These are phyloP conservation scores for Chelmon rostratus DNA, from an alignment of 2,797 vertebrate species.

Conservation along the genomic window DNA sequence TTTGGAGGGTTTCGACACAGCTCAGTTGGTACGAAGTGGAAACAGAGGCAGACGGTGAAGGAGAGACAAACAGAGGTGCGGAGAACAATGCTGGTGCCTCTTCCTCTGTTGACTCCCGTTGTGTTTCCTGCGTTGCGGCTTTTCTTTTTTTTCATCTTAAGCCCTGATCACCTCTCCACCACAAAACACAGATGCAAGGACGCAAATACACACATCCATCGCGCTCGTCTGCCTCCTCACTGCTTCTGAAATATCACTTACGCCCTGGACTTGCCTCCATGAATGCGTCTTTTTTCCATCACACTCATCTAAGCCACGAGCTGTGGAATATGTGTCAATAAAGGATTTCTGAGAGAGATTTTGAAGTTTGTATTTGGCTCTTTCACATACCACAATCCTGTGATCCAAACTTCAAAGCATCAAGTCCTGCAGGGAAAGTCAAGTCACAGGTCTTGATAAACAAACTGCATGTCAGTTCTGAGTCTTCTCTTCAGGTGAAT, in stretches of 20 bases:
- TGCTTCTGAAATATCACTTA: neutral
- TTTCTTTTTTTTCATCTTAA: conserved; percentile 19
- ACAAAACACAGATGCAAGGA: conserved; percentile 8
- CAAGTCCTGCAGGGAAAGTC: neutral
- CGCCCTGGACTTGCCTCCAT: neutral
- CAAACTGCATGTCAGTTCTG: neutral
- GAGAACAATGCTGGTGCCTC: neutral
- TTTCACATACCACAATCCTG: no score
- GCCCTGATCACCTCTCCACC: conserved; percentile 7
- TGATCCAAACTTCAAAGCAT: neutral
- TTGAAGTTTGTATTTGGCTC: no score
- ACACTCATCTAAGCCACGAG: neutral
- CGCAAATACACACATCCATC: neutral
- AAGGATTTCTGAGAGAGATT: neutral
- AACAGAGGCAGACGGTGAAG: neutral
- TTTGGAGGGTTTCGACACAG: conserved; percentile 41
- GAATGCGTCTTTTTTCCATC: neutral
- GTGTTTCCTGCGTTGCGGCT: conserved; percentile 10
- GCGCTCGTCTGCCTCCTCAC: neutral
- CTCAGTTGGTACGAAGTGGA: conserved; percentile 20
- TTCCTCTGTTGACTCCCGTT: neutral
- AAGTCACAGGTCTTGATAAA: neutral
- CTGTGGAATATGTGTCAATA: neutral
- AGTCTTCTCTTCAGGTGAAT: neutral
- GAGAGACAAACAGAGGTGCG: neutral